Base-by-base conservation (phyloP, 2,113 vertebrate species). In the Etheostoma cragini region DNA sequence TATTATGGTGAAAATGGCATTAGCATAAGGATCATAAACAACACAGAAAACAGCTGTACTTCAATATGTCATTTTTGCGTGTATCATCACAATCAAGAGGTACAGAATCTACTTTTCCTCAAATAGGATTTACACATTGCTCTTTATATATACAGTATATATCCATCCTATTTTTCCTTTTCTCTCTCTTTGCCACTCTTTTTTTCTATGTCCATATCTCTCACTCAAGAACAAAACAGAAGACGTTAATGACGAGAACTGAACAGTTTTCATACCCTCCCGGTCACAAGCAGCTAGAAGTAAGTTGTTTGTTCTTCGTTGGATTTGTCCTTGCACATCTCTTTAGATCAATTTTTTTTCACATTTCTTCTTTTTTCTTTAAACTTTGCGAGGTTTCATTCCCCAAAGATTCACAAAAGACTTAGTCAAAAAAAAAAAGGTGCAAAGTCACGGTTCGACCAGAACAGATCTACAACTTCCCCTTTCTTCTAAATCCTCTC, bases 21-120 rank as follows among this genome's bases (percentile, higher is more conserved):
- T 84, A 84, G 81, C 73, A 87, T 81, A 82, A 53, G 49, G 84
- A 78, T 82, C 87, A 88, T 86, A 90, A 84, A 87, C 76, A 21
- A 75, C 63, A 45, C 6, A 26, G 54, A 49, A 65, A 85, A 66
- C 58, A 68, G 77, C 72, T 81, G 72, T 22, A 62, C 35, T 50
- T 69, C 56, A 64, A 58, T 69, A 52, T 33, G 68, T 16, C 11
- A 47, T 22, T 30, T n/a, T 72, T 65, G 15, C 26, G 17, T 87
- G 69, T 71, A 45, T 75, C 49, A 58, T 61, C 49, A 71, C 11
- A 56, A 50, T 76, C 4, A 46, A 69, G 47, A 45, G 53, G 50
- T 42, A 60, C 63, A 50, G 47, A 74, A 47, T 11, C 56, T 42
- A 11, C 47, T 35, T 52, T 35, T n/a, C n/a, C 19, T 68, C 49